Conservation (phyloP, 2,113 vertebrate species). For the Aspidoscelis tigris region DNA sequence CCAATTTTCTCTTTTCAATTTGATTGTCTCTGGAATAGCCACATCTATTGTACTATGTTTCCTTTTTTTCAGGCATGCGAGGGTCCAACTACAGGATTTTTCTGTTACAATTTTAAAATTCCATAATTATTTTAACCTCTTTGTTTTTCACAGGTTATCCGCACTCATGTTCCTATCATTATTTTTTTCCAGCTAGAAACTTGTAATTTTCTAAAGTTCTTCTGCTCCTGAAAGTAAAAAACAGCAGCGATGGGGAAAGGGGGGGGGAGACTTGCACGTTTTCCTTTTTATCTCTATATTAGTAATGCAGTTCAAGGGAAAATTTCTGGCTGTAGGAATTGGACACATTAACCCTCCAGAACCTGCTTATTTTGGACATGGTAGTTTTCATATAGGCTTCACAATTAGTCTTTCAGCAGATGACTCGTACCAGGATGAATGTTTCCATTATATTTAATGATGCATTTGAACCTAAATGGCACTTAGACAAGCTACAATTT, state of each 20-base stretch:
- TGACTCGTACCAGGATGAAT: neutral
- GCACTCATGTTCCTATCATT: too few species aligned
- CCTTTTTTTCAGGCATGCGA: too few species aligned
- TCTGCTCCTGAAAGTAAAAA: neutral
- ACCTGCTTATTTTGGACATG: neutral
- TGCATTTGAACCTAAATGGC: neutral
- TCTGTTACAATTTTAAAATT: too few species aligned
- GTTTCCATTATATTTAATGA: constrained; percentile 2
- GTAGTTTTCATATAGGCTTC: neutral
- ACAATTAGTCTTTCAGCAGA: neutral
- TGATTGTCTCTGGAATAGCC: too few species aligned
- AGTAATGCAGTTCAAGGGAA: neutral
- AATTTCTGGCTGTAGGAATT: neutral
- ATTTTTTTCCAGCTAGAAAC: too few species aligned
- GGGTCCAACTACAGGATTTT: too few species aligned
- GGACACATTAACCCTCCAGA: neutral
- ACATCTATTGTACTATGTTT: too few species aligned
- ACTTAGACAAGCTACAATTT: neutral
- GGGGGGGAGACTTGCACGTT: neutral
- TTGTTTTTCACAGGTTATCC: too few species aligned
- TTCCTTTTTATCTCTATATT: neutral
- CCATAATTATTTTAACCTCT: too few species aligned
- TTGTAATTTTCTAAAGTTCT: too few species aligned
- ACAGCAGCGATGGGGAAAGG: neutral
- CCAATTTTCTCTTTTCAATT: too few species aligned